phyloP scores from a whole-genome alignment of 2,113 vertebrate genomes.

The Pogonocichla stellata region DNA sequence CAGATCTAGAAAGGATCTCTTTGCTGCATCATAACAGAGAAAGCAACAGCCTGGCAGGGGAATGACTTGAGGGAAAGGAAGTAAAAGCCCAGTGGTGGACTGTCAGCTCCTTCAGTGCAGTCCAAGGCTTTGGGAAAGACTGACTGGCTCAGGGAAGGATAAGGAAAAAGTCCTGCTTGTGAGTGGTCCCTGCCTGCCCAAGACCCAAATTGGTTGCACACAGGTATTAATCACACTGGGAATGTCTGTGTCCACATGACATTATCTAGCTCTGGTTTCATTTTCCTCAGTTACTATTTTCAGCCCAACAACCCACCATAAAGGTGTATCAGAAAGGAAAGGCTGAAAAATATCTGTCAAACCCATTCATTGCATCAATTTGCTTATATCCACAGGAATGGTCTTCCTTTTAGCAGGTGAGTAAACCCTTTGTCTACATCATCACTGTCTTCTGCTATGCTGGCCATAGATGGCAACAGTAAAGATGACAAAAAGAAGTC shows the following conservation, averaged over 20 bases:
- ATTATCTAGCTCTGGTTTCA: neutral
- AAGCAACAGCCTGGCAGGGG: neutral
- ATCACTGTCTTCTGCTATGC: neutral
- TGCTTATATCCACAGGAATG: neutral
- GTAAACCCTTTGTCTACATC: neutral
- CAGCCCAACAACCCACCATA: neutral
- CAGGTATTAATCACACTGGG: neutral
- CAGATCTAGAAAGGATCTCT: neutral
- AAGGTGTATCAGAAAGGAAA: neutral
- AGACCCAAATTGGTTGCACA: neutral
- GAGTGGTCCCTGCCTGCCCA: rapidly evolving
- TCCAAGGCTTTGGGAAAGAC: neutral
- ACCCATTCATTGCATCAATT: neutral
- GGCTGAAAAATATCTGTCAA: neutral
- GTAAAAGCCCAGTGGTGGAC: neutral
- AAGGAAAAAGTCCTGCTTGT: neutral
- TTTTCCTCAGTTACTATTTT: neutral
- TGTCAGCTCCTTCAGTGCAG: neutral
- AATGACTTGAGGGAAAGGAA: neutral
- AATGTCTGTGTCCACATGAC: neutral
- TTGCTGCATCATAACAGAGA: neutral
- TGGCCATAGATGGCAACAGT: neutral
- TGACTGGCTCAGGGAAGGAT: neutral
- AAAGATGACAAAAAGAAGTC: neutral
- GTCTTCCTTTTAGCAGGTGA: neutral